Evolutionary conservation across 2,888 invertebrate genomes (phyloP).

Genomic region (Melolontha melolontha): DNA sequence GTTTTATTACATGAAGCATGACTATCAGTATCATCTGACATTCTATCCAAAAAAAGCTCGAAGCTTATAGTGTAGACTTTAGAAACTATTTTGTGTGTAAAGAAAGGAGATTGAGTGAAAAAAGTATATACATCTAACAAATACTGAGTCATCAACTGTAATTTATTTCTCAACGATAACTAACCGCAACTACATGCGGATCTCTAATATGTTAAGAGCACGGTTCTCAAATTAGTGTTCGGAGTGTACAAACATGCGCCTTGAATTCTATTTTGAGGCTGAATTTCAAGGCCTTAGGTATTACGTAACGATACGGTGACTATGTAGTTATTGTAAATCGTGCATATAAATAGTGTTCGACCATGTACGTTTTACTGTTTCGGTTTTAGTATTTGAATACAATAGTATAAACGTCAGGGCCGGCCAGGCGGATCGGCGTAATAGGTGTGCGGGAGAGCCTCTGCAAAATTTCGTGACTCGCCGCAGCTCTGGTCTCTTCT

Average conservation of each 20-base stretch:
- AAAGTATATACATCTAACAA: background rate
- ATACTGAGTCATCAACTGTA: constrained; percentile 39
- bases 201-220: too few species aligned
- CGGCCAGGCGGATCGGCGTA: background rate
- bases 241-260: background rate
- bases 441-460: background rate
- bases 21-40: constrained; percentile 10
- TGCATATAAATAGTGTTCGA: constrained; percentile 7
- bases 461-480: constrained; percentile 16
- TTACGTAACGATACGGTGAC: constrained; percentile 13
- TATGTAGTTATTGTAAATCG: constrained; percentile 11
- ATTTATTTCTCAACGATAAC: constrained; percentile 32
- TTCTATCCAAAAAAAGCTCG: constrained; percentile 8
- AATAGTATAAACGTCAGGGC: constrained; percentile 8
- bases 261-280: constrained; percentile 19
- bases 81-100: background rate
- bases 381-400: constrained; percentile 10
- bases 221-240: too few species aligned
- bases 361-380: background rate
- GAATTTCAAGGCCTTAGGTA: constrained; percentile 22
- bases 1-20: constrained; percentile 20
- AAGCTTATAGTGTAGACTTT: background rate
- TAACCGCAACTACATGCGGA: background rate
- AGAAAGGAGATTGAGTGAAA: constrained; percentile 15
- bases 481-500: background rate